These are phyloP conservation scores for Brachyistius frenatus DNA, from an alignment of 2,113 vertebrate species.

Conservation along the genomic window DNA sequence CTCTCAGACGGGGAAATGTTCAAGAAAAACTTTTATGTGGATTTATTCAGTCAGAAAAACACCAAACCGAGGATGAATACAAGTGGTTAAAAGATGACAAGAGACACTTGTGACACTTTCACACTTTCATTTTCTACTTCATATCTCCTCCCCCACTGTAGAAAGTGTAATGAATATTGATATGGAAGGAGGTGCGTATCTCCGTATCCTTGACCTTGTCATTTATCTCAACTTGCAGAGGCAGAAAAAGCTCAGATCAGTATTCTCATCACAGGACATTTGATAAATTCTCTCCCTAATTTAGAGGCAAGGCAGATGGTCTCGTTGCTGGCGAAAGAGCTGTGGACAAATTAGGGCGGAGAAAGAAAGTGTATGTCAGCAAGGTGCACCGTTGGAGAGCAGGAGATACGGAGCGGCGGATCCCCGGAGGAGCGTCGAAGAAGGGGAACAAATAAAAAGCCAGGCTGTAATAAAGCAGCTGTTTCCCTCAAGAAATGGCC, in stretches of 20 bases:
- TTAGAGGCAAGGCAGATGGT: constrained; percentile 66
- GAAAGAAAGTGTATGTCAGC: constrained; percentile 54
- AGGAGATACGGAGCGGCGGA: constrained; percentile 28
- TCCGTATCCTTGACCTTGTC: constrained; percentile 54
- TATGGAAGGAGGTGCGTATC: constrained; percentile 6
- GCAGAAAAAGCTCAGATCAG: constrained; percentile 32
- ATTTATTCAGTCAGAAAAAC: not conserved
- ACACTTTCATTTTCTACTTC: constrained; percentile 40
- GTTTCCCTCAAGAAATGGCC: constrained; percentile 55
- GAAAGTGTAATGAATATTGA: constrained; percentile 44
- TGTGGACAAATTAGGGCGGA: constrained; percentile 52
- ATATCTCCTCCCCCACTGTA: not conserved
- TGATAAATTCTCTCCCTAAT: constrained; percentile 56
- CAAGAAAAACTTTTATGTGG: not conserved
- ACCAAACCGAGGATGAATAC: not conserved
- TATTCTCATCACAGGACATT: constrained; percentile 41
- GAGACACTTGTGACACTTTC: not conserved
- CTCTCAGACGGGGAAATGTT: not conserved
- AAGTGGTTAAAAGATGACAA: not conserved
- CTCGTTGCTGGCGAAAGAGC: constrained; percentile 40
- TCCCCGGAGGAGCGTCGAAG: constrained; percentile 43
- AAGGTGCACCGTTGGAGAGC: constrained; percentile 33
- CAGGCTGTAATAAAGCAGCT: constrained; percentile 60
- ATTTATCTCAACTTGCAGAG: constrained; percentile 44
- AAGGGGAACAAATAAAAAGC: constrained; percentile 15